Evolutionary conservation across 2,113 vertebrate species (phyloP).

Genomic region (Grantiella picta): DNA sequence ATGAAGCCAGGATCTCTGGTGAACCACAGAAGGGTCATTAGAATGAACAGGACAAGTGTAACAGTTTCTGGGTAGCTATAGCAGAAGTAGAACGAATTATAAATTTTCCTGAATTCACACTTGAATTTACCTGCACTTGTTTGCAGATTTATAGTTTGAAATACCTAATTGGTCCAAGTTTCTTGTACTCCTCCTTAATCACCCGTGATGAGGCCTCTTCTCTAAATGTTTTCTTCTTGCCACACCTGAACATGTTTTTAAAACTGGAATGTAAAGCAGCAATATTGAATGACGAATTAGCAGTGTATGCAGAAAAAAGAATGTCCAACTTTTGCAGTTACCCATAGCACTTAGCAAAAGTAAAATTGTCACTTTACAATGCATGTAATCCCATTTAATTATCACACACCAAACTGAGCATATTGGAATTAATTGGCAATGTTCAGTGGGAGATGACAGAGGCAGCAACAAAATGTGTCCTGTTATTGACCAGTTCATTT

Average conservation of each 20-base stretch:
- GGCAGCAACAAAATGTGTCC: background rate
- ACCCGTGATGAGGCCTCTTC: constrained; percentile 76
- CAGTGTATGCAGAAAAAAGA: background rate
- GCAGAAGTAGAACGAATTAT: constrained; percentile 21
- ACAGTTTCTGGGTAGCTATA: constrained; percentile 85
- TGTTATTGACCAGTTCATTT: background rate
- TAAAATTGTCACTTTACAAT: background rate
- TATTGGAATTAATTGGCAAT: background rate
- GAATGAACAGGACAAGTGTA: constrained; percentile 80
- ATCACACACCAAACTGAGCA: background rate
- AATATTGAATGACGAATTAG: background rate
- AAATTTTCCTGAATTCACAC: background rate
- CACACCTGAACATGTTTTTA: constrained; percentile 76
- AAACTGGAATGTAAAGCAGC: constrained; percentile 71
- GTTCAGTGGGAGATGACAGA: background rate
- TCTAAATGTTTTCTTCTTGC: constrained; percentile 66
- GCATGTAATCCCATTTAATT: background rate
- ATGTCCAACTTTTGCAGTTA: background rate
- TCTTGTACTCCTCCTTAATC: constrained; percentile 79
- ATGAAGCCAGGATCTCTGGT: constrained; percentile 88
- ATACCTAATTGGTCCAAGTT: constrained; percentile 82
- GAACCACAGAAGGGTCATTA: constrained; percentile 89
- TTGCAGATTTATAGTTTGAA: background rate
- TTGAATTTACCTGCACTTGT: background rate
- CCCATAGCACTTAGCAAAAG: background rate